These are phyloP conservation scores for Acrocephalus scirpaceus DNA, from an alignment of 2,797 vertebrate species.

Conservation along the genomic window DNA sequence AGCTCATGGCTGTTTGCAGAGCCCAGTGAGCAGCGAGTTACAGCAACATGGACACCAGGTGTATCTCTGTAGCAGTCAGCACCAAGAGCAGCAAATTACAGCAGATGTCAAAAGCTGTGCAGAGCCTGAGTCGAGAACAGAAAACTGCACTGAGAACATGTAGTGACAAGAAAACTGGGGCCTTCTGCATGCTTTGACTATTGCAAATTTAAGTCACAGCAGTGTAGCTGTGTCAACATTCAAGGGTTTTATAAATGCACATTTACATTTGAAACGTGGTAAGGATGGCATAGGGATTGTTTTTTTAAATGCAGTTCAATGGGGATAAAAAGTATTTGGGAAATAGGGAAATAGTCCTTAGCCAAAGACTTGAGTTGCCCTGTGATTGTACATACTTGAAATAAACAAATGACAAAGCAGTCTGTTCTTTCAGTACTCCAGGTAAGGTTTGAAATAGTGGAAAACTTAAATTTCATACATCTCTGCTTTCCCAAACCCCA, in stretches of 20 bases:
- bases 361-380: neutral
- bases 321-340: neutral
- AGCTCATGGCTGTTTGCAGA: fast-evolving
- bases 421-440: neutral
- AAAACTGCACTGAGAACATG: neutral
- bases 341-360: neutral
- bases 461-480: neutral
- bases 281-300: neutral
- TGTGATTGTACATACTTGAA: neutral
- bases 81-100: neutral
- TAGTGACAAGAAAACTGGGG: neutral
- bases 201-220: neutral
- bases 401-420: neutral
- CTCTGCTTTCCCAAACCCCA: neutral
- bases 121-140: neutral
- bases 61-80: neutral
- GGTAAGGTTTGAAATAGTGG: neutral
- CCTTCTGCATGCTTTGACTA: neutral
- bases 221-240: fast-evolving
- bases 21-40: neutral
- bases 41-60: neutral
- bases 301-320: neutral
- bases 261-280: neutral
- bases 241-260: neutral
- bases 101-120: neutral